Evolutionary conservation across 2,113 vertebrate genomes (phyloP).

Genomic region (Anas platyrhynchos): DNA sequence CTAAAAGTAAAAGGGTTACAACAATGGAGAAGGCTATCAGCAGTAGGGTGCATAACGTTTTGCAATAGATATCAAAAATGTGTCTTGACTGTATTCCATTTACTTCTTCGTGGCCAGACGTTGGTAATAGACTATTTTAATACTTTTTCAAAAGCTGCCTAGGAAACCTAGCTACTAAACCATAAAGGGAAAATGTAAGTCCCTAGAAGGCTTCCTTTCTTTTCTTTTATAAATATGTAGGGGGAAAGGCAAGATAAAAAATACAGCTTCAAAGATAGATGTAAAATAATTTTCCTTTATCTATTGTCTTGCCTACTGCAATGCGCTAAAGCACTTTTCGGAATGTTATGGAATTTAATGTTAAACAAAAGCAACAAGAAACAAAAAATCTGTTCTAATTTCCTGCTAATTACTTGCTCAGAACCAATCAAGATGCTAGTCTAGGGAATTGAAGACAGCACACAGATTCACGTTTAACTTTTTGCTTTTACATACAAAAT

Average conservation of each 20-base stretch:
- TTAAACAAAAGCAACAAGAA: conserved; percentile 61
- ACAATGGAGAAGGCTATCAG: background rate
- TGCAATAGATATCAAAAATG: background rate
- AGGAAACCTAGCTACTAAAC: conserved; percentile 10
- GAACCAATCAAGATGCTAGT: conserved; percentile 2
- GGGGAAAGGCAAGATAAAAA: background rate
- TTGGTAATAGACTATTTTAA: conserved; percentile 10
- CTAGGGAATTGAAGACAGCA: background rate
- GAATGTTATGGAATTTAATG: background rate
- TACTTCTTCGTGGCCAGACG: background rate
- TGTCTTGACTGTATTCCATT: background rate
- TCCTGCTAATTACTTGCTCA: conserved; percentile 26
- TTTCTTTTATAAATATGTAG: background rate
- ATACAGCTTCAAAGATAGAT: background rate
- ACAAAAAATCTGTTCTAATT: conserved; percentile 32
- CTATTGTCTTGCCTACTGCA: conserved; percentile 17
- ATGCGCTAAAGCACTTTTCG: background rate
- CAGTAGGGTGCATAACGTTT: background rate
- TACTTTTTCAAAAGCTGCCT: conserved; percentile 17
- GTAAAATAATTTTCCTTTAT: conserved; percentile 43
- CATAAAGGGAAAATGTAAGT: conserved; percentile 13
- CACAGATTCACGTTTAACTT: background rate
- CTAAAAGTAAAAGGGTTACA: background rate
- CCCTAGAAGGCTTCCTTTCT: conserved; percentile 28
- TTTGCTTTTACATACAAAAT: background rate